Conservation (phyloP, 2,113 vertebrate genomes). For the Isichthys henryi region DNA sequence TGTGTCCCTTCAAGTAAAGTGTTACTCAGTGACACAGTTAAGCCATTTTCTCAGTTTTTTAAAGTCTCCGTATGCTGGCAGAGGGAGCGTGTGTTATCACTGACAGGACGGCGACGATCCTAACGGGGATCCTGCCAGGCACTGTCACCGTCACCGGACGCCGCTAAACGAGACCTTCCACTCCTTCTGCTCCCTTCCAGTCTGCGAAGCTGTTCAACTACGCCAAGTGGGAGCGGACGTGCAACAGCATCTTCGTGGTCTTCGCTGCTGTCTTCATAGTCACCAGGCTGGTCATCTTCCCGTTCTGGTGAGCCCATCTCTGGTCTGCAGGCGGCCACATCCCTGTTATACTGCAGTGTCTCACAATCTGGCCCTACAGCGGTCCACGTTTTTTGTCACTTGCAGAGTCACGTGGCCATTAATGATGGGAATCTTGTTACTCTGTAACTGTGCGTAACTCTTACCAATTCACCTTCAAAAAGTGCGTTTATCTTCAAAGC, state of each 20-base stretch:
- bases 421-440: not conserved
- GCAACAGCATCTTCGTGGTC: slow-evolving; percentile 73
- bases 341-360: not conserved
- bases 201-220: slow-evolving; percentile 91
- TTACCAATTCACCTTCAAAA: not conserved
- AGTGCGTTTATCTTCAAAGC: not conserved
- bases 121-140: too few relatives aligned
- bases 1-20: not conserved
- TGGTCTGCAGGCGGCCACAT: not conserved
- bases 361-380: not conserved
- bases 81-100: too few relatives aligned
- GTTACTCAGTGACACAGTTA: not conserved
- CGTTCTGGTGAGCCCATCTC: slow-evolving; percentile 74
- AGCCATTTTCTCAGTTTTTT: not conserved
- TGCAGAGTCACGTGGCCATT: not conserved
- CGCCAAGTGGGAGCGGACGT: slow-evolving; percentile 73
- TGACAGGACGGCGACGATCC: too few relatives aligned
- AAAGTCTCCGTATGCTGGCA: too few relatives aligned
- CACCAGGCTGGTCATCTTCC: slow-evolving; percentile 79
- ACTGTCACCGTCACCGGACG: too few relatives aligned
- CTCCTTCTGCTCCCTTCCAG: slow-evolving; percentile 50
- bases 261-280: slow-evolving; percentile 73
- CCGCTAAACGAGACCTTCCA: too few relatives aligned
- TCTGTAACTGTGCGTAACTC: not conserved
- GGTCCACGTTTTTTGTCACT: not conserved